Evolutionary conservation across 2,113 vertebrate genomes (phyloP), one percentile per base, ranked within the genome.

Genomic region (Tachysurus fulvidraco): DNA sequence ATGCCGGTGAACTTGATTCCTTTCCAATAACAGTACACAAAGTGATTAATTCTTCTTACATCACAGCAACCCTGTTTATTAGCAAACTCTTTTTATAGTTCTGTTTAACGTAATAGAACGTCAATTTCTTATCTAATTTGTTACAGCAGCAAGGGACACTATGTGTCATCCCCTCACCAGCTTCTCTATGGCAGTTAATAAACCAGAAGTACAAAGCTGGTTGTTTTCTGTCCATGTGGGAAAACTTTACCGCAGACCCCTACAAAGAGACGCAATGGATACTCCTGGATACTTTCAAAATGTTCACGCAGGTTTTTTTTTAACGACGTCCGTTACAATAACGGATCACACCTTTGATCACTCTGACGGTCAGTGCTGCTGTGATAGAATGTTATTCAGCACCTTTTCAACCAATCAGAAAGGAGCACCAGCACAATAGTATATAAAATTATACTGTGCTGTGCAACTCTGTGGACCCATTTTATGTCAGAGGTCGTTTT

Each of bases 401-500:
- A 41, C 17, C 78, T 23, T 41, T 41, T 36, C 10, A 0, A 59
- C 54, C 54, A 80, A 80, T 59, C 54, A 41, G 77, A 79, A 57
- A 12, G 3, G 4, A 57, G 76, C 1, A 7, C 0, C 14, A 52
- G 46, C 1, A 2, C 46, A 55, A 50, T 55, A n/a, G 62, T 69
- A 41, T 69, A 19, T 14, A 81, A 30, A n/a, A 17, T 17, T 44
- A 50, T 3, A 19, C 13, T 71, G 19, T 74, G 21, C 36, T 59
- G 52, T 69, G 85, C 52, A 59, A 36, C 44, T 21, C 21, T 84
- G 8, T 81, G 85, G 19, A n/a, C 59, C n/a, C n/a, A n/a, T n/a
- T n/a, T n/a, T n/a, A n/a, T n/a, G n/a, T n/a, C n/a, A n/a, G n/a
- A n/a, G n/a, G n/a, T n/a, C n/a, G n/a, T n/a, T n/a, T n/a, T n/a